Base-by-base conservation (phyloP, 2,797 vertebrate species). In the Brotogeris chrysoptera region DNA sequence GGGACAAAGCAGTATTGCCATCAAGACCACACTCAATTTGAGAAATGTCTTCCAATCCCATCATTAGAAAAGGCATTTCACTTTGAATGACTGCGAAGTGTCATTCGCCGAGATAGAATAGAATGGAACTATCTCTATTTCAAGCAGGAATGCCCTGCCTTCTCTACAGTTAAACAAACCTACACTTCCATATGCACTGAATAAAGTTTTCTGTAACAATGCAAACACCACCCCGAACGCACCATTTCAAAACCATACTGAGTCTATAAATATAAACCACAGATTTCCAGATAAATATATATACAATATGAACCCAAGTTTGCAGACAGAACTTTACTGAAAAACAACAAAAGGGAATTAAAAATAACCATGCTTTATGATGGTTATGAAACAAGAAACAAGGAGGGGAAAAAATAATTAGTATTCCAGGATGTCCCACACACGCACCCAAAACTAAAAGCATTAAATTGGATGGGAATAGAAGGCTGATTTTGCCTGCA, bases 401-500 rank as follows among this genome's bases (percentile, higher is more conserved):
- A 59, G 64, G 53, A 91, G 34, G 50, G 18, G 59, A 18, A 76
- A 82, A 90, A 84, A 79, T 70, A 88, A 91, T 92, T 83, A 72
- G 77, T 93, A 93, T 90, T 88, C 89, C 80, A 95, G 87, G 89
- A 91, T 91, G 68, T 80, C 64, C 68, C 52, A 5, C n/a, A 8
- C 72, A 44, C 36, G 32, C 74, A 5, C 91, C 83, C 88, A 52
- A 92, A 87, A 84, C 78, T 87, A 95, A 90, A 96, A 93, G 91
- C 93, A 87, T 70, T 94, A 95, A 92, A 94, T 68, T 82, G 74
- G 78, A 95, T 86, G 91, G 86, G 93, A 96, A 86, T 6, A 92
- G 85, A 94, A 95, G 91, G 88, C 63, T 88, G 80, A 82, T 92
- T 92, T 88, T 91, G 91, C 95, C 91, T 77, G 83, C 86, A 96